Base-by-base conservation (phyloP, 2,113 vertebrate genomes). In the Aplodontia rufa region DNA sequence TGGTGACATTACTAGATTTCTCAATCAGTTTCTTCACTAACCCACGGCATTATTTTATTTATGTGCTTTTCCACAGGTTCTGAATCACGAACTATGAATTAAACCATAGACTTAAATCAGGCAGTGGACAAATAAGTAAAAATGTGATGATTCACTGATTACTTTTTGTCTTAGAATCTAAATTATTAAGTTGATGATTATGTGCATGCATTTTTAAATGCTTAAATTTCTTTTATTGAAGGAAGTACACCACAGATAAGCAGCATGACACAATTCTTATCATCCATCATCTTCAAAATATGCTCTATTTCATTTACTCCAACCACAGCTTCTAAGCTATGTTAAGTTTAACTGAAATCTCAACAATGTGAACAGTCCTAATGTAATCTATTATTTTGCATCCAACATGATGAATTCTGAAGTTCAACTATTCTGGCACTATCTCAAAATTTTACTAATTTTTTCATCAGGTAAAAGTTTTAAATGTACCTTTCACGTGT, bases 231-330 rank as follows among this genome's bases (percentile, higher is more conserved):
- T 93, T 75, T 72, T 81, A 90, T 40, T 88, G 95, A 80, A 35
- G 42, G 87, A 95, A 93, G 69, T 35, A 69, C 7, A 16, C 28
- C 32, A 80, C 24, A 96, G 69, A 24, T 37, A 81, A 45, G n/a
- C 35, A 94, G 53, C 40, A 13, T 37, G 53, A 79, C 28, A 95
- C 7, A 91, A 30, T 37, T 71, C 55, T 42, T 47, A 80, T 35
- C 60, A 90, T 69, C 55, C 71, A 84, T 87, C 71, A 84, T 87
- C 51, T 80, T 96, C 87, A 79, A 93, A 95, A 85, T 66, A 72
- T 20, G 40, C 9, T 47, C 47, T 74, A 58, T 26, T 80, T 75
- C 58, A 64, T 81, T 90, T 90, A 89, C 47, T 93, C 74, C 37
- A 92, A 85, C 51, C 40, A 83, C 4, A 89, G 6, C 30, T 92